phyloP scores from a whole-genome alignment of 2,888 invertebrate genomes.

The Epistrophella euchroma region DNA sequence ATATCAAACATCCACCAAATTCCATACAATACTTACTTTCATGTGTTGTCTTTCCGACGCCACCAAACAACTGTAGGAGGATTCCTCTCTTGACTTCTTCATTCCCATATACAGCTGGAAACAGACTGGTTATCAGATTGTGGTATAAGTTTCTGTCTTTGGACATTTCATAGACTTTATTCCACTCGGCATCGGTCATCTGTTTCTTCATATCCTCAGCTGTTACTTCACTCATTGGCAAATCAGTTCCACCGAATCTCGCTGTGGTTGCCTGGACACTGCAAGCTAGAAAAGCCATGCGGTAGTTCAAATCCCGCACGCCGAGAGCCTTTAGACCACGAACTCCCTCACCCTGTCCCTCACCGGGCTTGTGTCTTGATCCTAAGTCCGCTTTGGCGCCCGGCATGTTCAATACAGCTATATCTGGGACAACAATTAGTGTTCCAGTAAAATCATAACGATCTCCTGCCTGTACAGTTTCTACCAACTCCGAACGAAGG shows the following conservation, averaged over 20 bases:
- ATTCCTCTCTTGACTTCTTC: slow-evolving; percentile 97
- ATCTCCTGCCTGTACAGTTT: slow-evolving; percentile 92
- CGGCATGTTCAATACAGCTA: slow-evolving; percentile 93
- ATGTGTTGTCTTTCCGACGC: slow-evolving; percentile 96
- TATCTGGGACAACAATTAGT: slow-evolving; percentile 98
- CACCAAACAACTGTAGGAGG: slow-evolving; percentile 97
- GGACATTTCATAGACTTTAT: slow-evolving; percentile 98
- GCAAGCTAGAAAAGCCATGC: slow-evolving; percentile 97
- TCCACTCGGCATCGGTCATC: slow-evolving; percentile 97
- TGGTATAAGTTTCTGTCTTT: slow-evolving; percentile 94
- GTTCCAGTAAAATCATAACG: slow-evolving; percentile 97
- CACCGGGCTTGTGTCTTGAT: slow-evolving; percentile 89
- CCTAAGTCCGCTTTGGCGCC: slow-evolving; percentile 94
- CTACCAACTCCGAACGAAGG: slow-evolving; percentile 97
- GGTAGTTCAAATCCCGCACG: slow-evolving; percentile 92
- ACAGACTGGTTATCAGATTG: slow-evolving; percentile 95
- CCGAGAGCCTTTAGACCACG: slow-evolving; percentile 92
- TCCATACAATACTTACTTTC: slow-evolving; percentile 86
- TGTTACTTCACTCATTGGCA: slow-evolving; percentile 94
- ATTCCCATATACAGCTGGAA: slow-evolving; percentile 98
- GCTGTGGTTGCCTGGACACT: slow-evolving; percentile 94
- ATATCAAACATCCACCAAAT: neutral
- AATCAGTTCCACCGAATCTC: slow-evolving; percentile 93
- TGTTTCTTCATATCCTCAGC: slow-evolving; percentile 96
- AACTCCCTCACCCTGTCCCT: slow-evolving; percentile 93